Conservation (phyloP, 35 echinoderm and acorn worm genomes). For the Chiridota heheva region DNA sequence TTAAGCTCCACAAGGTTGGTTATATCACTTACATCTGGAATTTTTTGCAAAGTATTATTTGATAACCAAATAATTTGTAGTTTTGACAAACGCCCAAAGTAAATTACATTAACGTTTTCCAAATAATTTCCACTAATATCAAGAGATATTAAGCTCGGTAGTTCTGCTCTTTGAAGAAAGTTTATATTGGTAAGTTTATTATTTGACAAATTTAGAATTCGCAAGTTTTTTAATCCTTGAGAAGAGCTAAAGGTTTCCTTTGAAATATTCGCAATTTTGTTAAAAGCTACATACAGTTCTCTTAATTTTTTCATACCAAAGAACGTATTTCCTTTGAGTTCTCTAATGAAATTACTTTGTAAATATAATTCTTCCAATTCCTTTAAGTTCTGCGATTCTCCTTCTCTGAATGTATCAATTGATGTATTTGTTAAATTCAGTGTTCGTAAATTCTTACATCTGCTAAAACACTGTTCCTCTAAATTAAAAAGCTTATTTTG, state of each 20-base stretch:
- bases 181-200: not conserved
- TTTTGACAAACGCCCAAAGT: not conserved
- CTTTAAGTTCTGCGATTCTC: constrained; percentile 28
- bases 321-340: not conserved
- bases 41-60: constrained; percentile 13
- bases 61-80: not conserved
- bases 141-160: constrained; percentile 6
- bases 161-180: not conserved
- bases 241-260: not conserved
- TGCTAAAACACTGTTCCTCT: not conserved
- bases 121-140: constrained; percentile 18
- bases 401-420: constrained; percentile 7
- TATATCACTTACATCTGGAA: constrained; percentile 14
- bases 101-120: not conserved
- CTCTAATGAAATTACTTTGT: constrained; percentile 22
- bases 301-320: not conserved
- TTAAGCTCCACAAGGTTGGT: constrained; percentile 5
- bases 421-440: constrained; percentile 40
- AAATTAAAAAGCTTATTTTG: constrained; percentile 2
- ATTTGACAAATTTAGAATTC: constrained; percentile 34
- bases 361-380: constrained; percentile 17
- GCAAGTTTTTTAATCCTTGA: not conserved
- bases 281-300: constrained; percentile 1
- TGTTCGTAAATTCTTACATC: constrained; percentile 19
- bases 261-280: constrained; percentile 13